Percentiles rank a stretch among this genome's conserved stretches.
Evolutionary conservation across 92 coral and sea anemone genomes (phyloP).

Genomic region (Epizoanthus ramosus): DNA sequence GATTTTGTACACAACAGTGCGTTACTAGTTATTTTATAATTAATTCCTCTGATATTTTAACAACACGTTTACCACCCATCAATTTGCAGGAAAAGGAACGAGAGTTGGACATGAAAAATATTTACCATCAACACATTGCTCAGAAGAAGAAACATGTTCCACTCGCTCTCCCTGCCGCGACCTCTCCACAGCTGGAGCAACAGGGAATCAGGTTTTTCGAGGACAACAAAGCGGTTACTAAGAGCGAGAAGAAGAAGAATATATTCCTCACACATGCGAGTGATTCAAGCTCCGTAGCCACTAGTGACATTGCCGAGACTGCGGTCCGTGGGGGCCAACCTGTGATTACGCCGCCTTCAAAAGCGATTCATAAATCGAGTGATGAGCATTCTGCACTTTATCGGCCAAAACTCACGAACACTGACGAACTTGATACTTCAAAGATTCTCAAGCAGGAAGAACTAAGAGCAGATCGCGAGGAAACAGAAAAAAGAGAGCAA

Average conservation of each 20-base stretch:
- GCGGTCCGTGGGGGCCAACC: conserved; percentile 17
- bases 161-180: conserved; percentile 68
- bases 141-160: conserved; percentile 72
- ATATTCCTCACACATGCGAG: conserved; percentile 76
- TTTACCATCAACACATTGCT: conserved; percentile 85
- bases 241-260: conserved; percentile 56
- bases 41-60: background rate
- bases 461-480: conserved; percentile 45
- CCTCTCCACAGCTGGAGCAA: conserved; percentile 11
- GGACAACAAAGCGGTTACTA: conserved; percentile 30
- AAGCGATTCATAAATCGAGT: conserved; percentile 23
- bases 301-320: conserved; percentile 39
- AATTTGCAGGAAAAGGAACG: conserved; percentile 78
- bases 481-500: conserved; percentile 45
- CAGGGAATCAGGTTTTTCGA: conserved; percentile 14
- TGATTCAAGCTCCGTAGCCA: conserved; percentile 65
- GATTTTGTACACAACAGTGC: background rate
- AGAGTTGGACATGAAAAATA: conserved; percentile 81
- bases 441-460: conserved; percentile 22
- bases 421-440: background rate
- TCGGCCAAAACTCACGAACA: background rate
- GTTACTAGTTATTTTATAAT: background rate
- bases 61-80: conserved; percentile 1
- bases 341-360: conserved; percentile 12
- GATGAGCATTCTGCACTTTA: background rate